Evolutionary conservation across 2,888 invertebrate species (phyloP), one percentile per base, ranked within the genome.

Genomic region (Tachina fera): DNA sequence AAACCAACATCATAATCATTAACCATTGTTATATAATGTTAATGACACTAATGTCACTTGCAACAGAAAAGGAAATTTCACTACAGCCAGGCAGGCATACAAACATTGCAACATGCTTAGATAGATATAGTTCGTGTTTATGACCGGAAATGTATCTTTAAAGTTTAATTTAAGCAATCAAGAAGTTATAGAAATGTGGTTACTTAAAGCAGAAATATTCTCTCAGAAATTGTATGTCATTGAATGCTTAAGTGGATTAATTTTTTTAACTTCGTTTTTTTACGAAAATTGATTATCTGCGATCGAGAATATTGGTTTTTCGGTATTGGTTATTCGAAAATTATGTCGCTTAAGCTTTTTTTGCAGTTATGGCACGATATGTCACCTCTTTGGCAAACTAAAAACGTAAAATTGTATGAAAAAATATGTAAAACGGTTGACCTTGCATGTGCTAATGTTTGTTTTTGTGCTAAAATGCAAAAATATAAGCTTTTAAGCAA

Each of bases 31-130:
- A 65, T 78, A 61, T 68, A 71, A 83, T 79, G 82, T 86, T 86
- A 86, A 86, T 83, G 86, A 79, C 86, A 83, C 49, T 61, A 86
- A 86, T 83, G 86, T 72, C 86, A 83, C 76, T 83, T 67, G 79
- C 75, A 77, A 45, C 31, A 45, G 60, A 45, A 77, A 61, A 61
- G 70, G 43, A 53, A 63, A 22, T 47, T 79, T 63, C 31, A 53
- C 41, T 9, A 53, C 31, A 31, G 13, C 22, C 31, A 22, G 19
- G 13, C 31, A 22, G 19, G 13, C 39, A 45, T 16, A 31, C 43
- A 56, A 45, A 39, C 45, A 56, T 10, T 31, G 31, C 31, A 31
- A 31, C 31, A 31, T 31, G 5, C 13, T 11, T 31, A 3, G 19
- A 39, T 19, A 77, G 3, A 49, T 31, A 13, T 3, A 11, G 11